Evolutionary conservation across 92 coral and sea anemone genomes (phyloP).

Genomic region (Galaxea fascicularis): DNA sequence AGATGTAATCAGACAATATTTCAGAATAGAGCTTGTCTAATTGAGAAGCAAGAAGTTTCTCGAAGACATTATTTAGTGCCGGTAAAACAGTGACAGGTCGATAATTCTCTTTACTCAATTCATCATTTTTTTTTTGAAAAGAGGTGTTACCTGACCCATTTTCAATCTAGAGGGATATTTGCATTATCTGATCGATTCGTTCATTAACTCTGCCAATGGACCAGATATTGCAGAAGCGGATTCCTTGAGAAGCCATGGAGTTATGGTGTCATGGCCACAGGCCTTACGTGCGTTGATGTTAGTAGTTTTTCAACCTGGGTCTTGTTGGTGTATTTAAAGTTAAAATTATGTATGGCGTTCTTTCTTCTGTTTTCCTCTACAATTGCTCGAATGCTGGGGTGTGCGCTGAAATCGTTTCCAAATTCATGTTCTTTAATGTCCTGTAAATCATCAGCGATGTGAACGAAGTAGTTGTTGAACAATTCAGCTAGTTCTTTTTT

Average conservation of each 20-base stretch:
- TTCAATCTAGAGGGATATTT: slow-evolving; percentile 54
- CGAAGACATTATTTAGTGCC: slow-evolving; percentile 42
- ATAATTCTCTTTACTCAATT: neutral
- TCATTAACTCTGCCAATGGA: slow-evolving; percentile 43
- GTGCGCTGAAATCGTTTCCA: slow-evolving; percentile 26
- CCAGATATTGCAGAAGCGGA: slow-evolving; percentile 55
- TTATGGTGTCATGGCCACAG: slow-evolving; percentile 54
- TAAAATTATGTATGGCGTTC: neutral
- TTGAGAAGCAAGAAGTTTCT: slow-evolving; percentile 33
- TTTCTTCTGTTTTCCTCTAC: neutral
- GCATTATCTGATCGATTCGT: slow-evolving; percentile 40
- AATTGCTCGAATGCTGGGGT: slow-evolving; percentile 39
- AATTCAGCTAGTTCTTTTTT: neutral
- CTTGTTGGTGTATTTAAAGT: slow-evolving; percentile 4
- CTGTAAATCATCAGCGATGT: slow-evolving; percentile 1
- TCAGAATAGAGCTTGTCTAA: slow-evolving; percentile 23
- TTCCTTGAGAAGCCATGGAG: slow-evolving; percentile 52
- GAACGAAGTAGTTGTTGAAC: neutral
- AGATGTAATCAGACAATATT: slow-evolving; percentile 43
- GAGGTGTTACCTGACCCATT: slow-evolving; percentile 51
- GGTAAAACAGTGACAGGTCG: slow-evolving; percentile 54
- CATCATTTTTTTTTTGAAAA: slow-evolving; percentile 41
- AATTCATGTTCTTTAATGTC: slow-evolving; percentile 25
- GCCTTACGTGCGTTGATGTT: slow-evolving; percentile 54
- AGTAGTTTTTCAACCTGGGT: slow-evolving; percentile 19